A percentile compares a stretch with the other conserved stretches of the same genome.
Evolutionary conservation across 2,113 vertebrate species (phyloP).

Genomic region (Archilochus colubris): DNA sequence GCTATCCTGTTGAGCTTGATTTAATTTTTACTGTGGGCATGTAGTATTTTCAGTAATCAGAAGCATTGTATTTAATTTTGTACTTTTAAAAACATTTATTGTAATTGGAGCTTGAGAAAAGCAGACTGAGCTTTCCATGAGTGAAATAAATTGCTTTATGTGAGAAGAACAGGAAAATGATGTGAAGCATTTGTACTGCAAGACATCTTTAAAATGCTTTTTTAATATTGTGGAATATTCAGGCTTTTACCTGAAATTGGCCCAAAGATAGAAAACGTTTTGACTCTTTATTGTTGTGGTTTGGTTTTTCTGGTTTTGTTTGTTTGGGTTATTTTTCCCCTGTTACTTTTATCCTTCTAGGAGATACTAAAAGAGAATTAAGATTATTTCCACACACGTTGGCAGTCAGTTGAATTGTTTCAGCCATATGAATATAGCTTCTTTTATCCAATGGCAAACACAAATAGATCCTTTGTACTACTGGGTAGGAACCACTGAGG

Average conservation of each 20-base stretch:
- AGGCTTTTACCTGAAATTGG: neutral
- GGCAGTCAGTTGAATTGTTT: neutral
- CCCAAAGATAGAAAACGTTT: neutral
- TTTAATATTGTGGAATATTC: neutral
- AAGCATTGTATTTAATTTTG: slow-evolving; percentile 49
- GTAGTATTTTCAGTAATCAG: neutral
- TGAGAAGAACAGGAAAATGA: neutral
- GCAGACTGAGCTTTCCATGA: neutral
- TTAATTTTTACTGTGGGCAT: slow-evolving; percentile 22
- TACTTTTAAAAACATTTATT: slow-evolving; percentile 15
- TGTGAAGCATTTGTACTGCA: neutral
- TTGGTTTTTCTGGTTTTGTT: too few relatives aligned
- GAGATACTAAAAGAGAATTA: neutral
- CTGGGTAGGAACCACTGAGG: neutral
- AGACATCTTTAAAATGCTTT: neutral
- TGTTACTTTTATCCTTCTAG: neutral
- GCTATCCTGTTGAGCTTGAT: neutral
- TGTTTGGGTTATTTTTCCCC: too few relatives aligned
- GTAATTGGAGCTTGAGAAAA: slow-evolving; percentile 6
- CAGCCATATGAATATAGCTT: neutral
- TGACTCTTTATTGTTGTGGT: neutral
- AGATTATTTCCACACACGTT: neutral
- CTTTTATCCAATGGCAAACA: neutral
- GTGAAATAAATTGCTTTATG: neutral
- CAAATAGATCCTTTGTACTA: neutral